Evolutionary conservation across 2,888 invertebrate genomes (phyloP), one percentile per base, ranked within the genome.

Genomic region (Melieria crassipennis): DNA sequence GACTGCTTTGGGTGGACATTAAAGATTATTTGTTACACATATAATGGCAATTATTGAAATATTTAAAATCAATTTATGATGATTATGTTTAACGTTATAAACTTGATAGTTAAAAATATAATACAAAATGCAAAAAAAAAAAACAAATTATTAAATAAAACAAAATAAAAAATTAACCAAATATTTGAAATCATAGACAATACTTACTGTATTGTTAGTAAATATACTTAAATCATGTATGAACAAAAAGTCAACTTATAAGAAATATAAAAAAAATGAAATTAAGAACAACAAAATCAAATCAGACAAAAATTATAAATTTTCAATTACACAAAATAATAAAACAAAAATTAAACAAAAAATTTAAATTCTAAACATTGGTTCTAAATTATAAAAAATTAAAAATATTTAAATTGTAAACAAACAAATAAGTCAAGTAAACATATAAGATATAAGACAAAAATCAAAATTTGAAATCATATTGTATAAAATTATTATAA

Each of bases 61-160:
- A 30, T 30, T 30, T 30, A 30, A 30, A 30, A 30, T 1, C 30
- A 30, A 30, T 30, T 30, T 30, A 30, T 30, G 30, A 30, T 30
- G 30, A 30, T 30, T 30, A 3, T 30, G 30, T 30, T 30, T 30
- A 30, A 30, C 3, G 30, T 30, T 30, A 30, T 3, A 30, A 30
- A 3, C 30, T 30, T 30, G 30, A 30, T 30, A 30, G 30, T 30
- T 30, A 60, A 60, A 30, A 43, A 60, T 30, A 60, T 43, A 60
- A 43, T 16, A 60, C 5, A 60, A 60, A 60, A 9, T 60, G 2
- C 13, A 60, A 60, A 16, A 60, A 60, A 60, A 60, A 60, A 60
- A 30, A 43, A 5, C 4, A 60, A 16, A 60, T 30, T 16, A 60
- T 43, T 7, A 60, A 60, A 43, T 60, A 30, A 60, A 60, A 60